Evolutionary conservation across 92 coral and sea anemone genomes (phyloP), one percentile per base, ranked within the genome.

Genomic region (Zoanthus gigantus): DNA sequence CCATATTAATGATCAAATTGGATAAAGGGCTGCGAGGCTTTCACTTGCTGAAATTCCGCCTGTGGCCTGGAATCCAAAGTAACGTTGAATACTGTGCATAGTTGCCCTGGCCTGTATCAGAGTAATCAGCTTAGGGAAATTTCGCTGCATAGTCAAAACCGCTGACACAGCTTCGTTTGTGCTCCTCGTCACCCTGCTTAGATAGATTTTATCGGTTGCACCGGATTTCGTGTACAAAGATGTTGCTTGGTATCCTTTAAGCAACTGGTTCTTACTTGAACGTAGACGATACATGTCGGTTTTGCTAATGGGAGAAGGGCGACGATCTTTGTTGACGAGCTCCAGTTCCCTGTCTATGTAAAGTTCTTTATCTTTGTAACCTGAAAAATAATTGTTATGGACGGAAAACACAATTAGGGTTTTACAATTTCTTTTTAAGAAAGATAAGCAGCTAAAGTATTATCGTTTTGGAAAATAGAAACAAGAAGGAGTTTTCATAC

Each of bases 71-170:
- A 14, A 69, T 28, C 76, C 66, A 71, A 65, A 11, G 66, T 91
- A 67, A 31, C 37, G 54, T 60, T 32, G 48, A 15, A 93, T 68
- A 57, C 83, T 77, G 9, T 92, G 83, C 17, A 46, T 60, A 45
- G 93, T 87, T 5, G 89, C 86, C 1, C 76, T 78, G 34, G 78
- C 84, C 67, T 91, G 94, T 58, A 89, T 85, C 11, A 61, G 73
- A 15, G 93, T 85, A 16, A 95, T 90, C 14, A 93, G 90, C 4
- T 66, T 65, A 32, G 96, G 93, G 54, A 66, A 90, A 30, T 75
- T 15, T 23, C 48, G 73, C 65, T 76, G 82, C 37, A 93, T 83
- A 3, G 71, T 30, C 11, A 81, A 16, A 32, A 95, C 84, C 31
- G 87, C 89, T 18, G 72, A 30, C 74, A 79, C 72, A 13, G 98